These are phyloP conservation scores for Adoxophyes honmai DNA, from an alignment of 1,140 invertebrate species.

Conservation along the genomic window DNA sequence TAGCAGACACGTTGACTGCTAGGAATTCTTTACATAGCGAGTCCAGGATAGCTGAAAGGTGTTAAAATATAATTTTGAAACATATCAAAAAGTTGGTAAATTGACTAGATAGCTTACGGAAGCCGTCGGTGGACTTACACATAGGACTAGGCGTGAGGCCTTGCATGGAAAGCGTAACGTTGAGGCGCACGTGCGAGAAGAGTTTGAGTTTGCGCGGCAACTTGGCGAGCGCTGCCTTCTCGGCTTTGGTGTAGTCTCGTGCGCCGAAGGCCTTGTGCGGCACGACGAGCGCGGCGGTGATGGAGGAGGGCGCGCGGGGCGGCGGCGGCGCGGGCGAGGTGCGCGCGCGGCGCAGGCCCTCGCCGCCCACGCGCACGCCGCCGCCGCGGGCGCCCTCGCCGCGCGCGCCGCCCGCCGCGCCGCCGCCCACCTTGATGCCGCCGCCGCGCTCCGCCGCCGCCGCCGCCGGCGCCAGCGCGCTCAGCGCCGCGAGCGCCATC, in stretches of 20 bases:
- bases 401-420: conserved; percentile 36
- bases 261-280: conserved; percentile 86
- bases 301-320: conserved; percentile 60
- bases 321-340: conserved; percentile 61
- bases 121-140: conserved; percentile 77
- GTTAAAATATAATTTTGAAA: conserved; percentile 17
- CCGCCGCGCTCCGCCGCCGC: conserved; percentile 58
- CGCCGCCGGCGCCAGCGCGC: conserved; percentile 48
- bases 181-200: conserved; percentile 83
- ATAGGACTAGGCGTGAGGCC: conserved; percentile 87
- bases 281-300: conserved; percentile 83
- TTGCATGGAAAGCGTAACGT: conserved; percentile 84
- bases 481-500: conserved; percentile 60
- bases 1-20: conserved; percentile 91
- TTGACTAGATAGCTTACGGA: background rate
- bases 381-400: conserved; percentile 48
- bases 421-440: conserved; percentile 63
- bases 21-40: conserved; percentile 93
- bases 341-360: conserved; percentile 65
- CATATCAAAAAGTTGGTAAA: conserved; percentile 1
- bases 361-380: conserved; percentile 58
- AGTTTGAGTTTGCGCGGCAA: conserved; percentile 82
- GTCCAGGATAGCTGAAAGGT: conserved; percentile 87
- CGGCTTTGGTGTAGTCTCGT: conserved; percentile 85
- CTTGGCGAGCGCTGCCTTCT: conserved; percentile 81